Evolutionary conservation across 2,113 vertebrate genomes (phyloP).

Genomic region (Lasiurus cinereus): DNA sequence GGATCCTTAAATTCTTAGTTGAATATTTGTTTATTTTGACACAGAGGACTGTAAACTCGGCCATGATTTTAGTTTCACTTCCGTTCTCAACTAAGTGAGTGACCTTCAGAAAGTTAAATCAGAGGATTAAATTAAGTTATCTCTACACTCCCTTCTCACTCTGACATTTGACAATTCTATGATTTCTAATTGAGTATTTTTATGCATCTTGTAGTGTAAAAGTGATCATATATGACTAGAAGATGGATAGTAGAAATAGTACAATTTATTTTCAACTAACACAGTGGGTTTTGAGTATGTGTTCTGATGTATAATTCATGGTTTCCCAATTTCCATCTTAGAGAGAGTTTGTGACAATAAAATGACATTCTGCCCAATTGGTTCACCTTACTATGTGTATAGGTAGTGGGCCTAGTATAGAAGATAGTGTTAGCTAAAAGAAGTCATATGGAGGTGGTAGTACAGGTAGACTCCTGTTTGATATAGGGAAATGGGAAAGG

Average conservation of each 20-base stretch:
- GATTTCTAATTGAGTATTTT: slow-evolving; percentile 65
- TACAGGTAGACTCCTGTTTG: slow-evolving; percentile 29
- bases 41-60: slow-evolving; percentile 31
- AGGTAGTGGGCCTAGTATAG: slow-evolving; percentile 25
- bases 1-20: slow-evolving; percentile 31
- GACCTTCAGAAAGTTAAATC: slow-evolving; percentile 58
- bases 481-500: background rate
- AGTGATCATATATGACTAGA: slow-evolving; percentile 16
- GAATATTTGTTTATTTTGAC: slow-evolving; percentile 40
- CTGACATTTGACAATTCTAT: slow-evolving; percentile 54
- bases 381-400: slow-evolving; percentile 26
- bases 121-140: slow-evolving; percentile 31
- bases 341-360: slow-evolving; percentile 44
- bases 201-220: slow-evolving; percentile 36
- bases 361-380: slow-evolving; percentile 35
- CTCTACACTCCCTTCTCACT: background rate
- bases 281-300: slow-evolving; percentile 51
- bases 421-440: slow-evolving; percentile 37
- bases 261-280: slow-evolving; percentile 59
- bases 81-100: slow-evolving; percentile 18
- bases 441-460: background rate
- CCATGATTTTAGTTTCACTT: slow-evolving; percentile 22
- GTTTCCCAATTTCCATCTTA: slow-evolving; percentile 54
- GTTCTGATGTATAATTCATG: slow-evolving; percentile 71
- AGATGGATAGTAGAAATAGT: slow-evolving; percentile 38